Conservation (phyloP, 2,888 invertebrate genomes). For the Hirtodrosophila confusa region DNA sequence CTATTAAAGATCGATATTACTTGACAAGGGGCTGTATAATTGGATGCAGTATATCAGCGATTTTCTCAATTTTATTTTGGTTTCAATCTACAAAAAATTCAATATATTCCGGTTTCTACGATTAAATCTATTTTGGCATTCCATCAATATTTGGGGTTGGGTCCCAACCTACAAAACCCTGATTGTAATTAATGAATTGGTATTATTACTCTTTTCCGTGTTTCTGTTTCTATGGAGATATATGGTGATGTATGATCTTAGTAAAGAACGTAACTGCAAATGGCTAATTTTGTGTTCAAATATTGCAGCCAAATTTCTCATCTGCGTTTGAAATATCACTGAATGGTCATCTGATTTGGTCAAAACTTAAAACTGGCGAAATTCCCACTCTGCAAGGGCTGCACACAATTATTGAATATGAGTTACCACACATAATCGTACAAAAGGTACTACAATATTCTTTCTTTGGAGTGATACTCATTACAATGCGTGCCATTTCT, state of each 20-base stretch:
- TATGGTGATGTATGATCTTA: no score
- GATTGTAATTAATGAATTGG: no score
- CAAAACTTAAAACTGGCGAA: background rate
- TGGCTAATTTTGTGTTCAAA: no score
- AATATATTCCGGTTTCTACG: background rate
- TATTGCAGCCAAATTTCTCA: background rate
- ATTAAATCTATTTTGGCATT: background rate
- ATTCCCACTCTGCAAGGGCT: background rate
- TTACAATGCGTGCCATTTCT: background rate
- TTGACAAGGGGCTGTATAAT: background rate
- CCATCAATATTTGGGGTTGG: no score
- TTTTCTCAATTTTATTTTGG: no score
- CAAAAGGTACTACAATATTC: background rate
- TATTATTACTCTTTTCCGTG: no score
- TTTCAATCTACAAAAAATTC: no score
- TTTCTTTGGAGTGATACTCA: background rate
- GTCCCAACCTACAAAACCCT: no score
- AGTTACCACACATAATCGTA: background rate
- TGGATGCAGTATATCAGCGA: no score
- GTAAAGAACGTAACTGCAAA: no score
- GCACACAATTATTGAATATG: background rate
- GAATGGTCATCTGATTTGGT: background rate
- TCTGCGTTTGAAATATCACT: slow-evolving; percentile 2
- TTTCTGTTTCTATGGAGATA: no score
- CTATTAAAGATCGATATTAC: background rate